Percentiles rank a stretch among this genome's conserved stretches.
phyloP scores from a whole-genome alignment of 2,888 invertebrate genomes.

The Xestia sexstrigata region DNA sequence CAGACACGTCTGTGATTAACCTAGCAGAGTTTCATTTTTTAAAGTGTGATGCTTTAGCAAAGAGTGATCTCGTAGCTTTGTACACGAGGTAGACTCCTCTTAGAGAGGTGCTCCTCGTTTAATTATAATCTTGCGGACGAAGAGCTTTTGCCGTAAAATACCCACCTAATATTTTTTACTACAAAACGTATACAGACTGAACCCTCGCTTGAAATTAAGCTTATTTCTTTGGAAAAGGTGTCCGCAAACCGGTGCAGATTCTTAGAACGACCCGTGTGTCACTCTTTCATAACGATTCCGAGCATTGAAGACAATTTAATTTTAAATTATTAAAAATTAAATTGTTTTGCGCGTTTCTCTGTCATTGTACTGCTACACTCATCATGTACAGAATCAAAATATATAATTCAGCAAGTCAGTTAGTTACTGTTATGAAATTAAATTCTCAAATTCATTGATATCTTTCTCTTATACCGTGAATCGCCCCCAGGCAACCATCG shows the following conservation, averaged over 20 bases:
- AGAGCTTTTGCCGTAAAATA: slow-evolving; percentile 28
- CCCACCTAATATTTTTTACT: slow-evolving; percentile 30
- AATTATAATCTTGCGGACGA: slow-evolving; percentile 43
- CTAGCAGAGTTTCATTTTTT: slow-evolving; percentile 12
- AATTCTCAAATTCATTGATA: slow-evolving; percentile 7
- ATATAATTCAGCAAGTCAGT: background rate
- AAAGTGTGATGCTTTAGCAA: slow-evolving; percentile 14
- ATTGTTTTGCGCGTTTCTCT: background rate
- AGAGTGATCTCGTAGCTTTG: slow-evolving; percentile 23
- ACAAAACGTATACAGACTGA: slow-evolving; percentile 5
- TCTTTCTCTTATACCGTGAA: slow-evolving; percentile 16
- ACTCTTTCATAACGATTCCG: slow-evolving; percentile 17
- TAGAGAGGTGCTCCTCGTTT: slow-evolving; percentile 31
- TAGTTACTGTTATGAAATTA: slow-evolving; percentile 15
- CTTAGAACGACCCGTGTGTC: slow-evolving; percentile 20
- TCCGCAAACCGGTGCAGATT: slow-evolving; percentile 20
- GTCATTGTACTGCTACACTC: background rate
- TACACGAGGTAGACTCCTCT: slow-evolving; percentile 16
- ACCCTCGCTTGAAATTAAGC: slow-evolving; percentile 21
- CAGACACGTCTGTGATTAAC: background rate
- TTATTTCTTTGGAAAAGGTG: slow-evolving; percentile 35
- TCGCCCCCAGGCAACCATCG: slow-evolving; percentile 48
- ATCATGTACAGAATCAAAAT: background rate
- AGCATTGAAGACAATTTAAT: background rate
- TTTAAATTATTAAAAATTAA: too few relatives aligned